Base-by-base conservation (phyloP, 2,113 vertebrate genomes). In the Hemiscyllium ocellatum region DNA sequence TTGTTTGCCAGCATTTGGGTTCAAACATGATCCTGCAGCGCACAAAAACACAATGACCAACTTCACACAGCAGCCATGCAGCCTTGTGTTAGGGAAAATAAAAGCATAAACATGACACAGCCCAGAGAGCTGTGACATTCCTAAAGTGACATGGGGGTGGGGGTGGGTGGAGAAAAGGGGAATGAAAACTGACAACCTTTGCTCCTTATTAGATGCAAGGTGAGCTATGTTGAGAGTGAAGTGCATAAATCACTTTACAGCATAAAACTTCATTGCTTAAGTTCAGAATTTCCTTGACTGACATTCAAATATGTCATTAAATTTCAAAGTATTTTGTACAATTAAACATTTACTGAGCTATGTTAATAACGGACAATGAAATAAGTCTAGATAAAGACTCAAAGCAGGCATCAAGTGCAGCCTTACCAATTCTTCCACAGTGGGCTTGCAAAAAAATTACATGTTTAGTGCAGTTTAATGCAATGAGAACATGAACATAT, bases 381-480 rank as follows among this genome's bases (percentile, higher is more conserved):
- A 97, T 96, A 97, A 96, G 91, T 95, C 96, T 17, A 86, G 72
- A 37, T 96, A 96, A 96, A 97, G 96, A 96, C 96, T 83, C 95
- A 96, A 83, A 96, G 95, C 61, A 47, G 96, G 96, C 96, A 96
- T 95, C 97, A 96, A 76, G 26, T 22, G 50, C 37, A 96, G 95
- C 98, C 99, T 99, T 99, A 99, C 99, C 99, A 98, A 98, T 98
- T 99, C 98, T 66, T 99, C 99, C 97, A 99, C 98, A 91, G 97
- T 61, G 97, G 98, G 98, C 99, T 99, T 99, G 98, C 98, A 99
- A 99, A 98, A 97, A 96, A 98, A 99, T 97, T 97, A 95, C 97
- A 98, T 96, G 97, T 98, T 98, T 98, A 99, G 97, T 98, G 97
- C 96, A 96, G 96, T 80, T 96, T 97, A 96, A 95, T 4, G 24